Evolutionary conservation across 2,113 vertebrate species (phyloP), one percentile per base, ranked within the genome.

Genomic region (Cephalopterus ornatus): DNA sequence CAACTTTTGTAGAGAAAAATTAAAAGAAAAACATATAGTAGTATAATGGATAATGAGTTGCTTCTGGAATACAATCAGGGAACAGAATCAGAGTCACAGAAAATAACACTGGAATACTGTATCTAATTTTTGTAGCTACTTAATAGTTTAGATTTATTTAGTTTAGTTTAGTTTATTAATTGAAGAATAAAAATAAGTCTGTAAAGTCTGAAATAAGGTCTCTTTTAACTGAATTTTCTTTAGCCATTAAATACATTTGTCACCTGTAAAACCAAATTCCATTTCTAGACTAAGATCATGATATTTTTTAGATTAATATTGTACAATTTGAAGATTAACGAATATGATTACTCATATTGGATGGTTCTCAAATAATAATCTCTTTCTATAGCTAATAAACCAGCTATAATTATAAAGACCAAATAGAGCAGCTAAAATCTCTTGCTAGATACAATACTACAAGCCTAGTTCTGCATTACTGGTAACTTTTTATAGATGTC

Each of bases 81-180:
- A 79, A 67, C 71, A 96, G 71, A 95, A 94, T 94, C 26, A 53
- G 46, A 49, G 72, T 75, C 88, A 95, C 70, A 97, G 86, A 93
- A 98, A 97, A 94, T 86, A 94, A 71, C 19, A 49, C 56, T 93
- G 89, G 89, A 96, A 91, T 46, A 83, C 89, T 95, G 67, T 85
- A 74, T 85, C 71, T 93, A 88, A 87, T 93, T 96, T 88, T 87
- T 89, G 33, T 63, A 47, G 2, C 4, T 93, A 62, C 52, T 79
- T 94, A 71, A 55, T 84, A 44, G 7, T 44, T 44, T 44, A 44
- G 18, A 17, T 44, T 44, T 17, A 16, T 44, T 46, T 46, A 52
- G 8, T 28, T 52, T 27, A 52, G 14, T 50, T 50, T 27, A 50
- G 50, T 62, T 77, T 30, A 49, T 87, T 71, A 78, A 21, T 39